Percentiles rank a stretch among this genome's conserved stretches.
phyloP scores from a whole-genome alignment of 2,888 invertebrate genomes.

The Netelia fuscicornis region DNA sequence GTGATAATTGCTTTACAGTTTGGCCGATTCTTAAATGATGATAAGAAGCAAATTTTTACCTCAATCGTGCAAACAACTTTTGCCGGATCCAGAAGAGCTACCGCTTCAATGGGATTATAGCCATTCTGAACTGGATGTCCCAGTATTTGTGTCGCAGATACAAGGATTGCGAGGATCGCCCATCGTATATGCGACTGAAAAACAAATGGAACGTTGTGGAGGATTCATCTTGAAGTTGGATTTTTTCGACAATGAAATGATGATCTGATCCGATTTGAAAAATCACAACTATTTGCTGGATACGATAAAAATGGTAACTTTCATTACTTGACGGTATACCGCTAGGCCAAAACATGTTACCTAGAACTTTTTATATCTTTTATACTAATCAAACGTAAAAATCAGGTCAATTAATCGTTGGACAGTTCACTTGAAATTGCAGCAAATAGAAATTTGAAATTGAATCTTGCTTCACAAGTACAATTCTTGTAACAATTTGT shows the following conservation, averaged over 20 bases:
- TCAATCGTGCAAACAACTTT: conserved; percentile 61
- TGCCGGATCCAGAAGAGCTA: conserved; percentile 59
- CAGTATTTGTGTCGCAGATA: conserved; percentile 26
- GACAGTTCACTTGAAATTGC: background rate
- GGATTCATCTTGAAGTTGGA: no score
- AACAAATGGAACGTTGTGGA: background rate
- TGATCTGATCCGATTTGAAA: no score
- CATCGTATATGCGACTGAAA: conserved; percentile 47
- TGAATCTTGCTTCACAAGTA: no score
- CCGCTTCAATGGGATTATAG: conserved; percentile 52
- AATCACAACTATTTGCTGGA: no score
- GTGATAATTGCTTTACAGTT: conserved; percentile 3
- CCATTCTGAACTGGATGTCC: conserved; percentile 30
- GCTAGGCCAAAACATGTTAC: no score
- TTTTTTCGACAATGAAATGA: no score
- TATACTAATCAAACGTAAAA: no score
- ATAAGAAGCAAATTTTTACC: conserved; percentile 51
- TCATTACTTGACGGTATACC: no score
- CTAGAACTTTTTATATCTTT: no score
- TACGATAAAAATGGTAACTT: no score
- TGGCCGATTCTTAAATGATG: background rate
- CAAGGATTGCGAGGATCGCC: conserved; percentile 46
- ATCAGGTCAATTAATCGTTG: no score
- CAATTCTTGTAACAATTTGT: no score
- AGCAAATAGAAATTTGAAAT: background rate